Evolutionary conservation across 2,797 vertebrate species (phyloP).

Genomic region (Catamblyrhynchus diadema): DNA sequence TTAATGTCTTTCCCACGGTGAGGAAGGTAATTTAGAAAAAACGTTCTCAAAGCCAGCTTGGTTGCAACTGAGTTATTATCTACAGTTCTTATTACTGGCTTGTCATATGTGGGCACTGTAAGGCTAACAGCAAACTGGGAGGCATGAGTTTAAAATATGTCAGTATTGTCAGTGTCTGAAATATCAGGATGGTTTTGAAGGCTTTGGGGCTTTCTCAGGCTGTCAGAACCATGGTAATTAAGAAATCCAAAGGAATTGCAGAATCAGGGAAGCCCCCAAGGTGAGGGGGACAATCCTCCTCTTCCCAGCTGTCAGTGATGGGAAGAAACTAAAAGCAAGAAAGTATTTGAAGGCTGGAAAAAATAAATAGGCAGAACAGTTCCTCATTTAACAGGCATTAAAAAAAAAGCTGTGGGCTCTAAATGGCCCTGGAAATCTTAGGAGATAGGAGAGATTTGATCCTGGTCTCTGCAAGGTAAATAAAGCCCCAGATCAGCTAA

Average conservation of each 20-base stretch:
- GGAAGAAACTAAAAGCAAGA: background rate
- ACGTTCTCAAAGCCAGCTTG: background rate
- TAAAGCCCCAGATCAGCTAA: background rate
- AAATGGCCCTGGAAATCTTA: background rate
- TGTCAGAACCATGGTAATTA: background rate
- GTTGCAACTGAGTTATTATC: background rate
- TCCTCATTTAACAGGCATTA: background rate
- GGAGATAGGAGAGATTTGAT: background rate
- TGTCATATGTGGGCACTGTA: background rate
- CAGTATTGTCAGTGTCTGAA: background rate
- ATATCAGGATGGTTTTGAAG: background rate
- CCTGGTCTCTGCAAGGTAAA: background rate
- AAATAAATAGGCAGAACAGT: background rate
- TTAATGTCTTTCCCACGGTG: background rate
- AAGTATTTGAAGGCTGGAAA: background rate
- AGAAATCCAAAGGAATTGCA: background rate
- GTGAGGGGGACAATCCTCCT: background rate
- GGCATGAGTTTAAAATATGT: background rate
- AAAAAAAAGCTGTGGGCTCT: background rate
- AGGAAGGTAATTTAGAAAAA: constrained; percentile 25
- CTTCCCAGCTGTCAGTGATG: background rate
- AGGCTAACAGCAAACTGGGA: background rate
- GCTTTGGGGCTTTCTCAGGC: background rate
- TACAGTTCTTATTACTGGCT: background rate
- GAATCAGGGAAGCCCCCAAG: background rate